Conservation (phyloP, 2,888 invertebrate genomes). For the Euzophera pinguis region DNA sequence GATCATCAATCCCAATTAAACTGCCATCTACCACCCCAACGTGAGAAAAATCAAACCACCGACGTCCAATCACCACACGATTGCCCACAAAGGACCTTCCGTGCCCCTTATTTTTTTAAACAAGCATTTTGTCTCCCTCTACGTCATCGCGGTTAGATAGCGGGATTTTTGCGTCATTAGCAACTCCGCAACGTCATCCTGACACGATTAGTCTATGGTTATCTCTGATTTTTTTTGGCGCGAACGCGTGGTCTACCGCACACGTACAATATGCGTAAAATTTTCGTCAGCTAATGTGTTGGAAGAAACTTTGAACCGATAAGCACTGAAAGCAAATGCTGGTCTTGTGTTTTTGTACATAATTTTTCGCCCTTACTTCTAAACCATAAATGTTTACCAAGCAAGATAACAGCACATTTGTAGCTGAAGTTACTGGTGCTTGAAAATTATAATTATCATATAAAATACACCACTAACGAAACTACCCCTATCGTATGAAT, state of each 20-base stretch:
- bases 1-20: slow-evolving; percentile 76
- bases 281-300: slow-evolving; percentile 69
- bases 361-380: slow-evolving; percentile 20
- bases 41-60: slow-evolving; percentile 73
- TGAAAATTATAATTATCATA: not conserved
- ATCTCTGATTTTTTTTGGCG: slow-evolving; percentile 62
- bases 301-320: slow-evolving; percentile 66
- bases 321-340: slow-evolving; percentile 62
- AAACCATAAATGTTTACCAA: too few relatives aligned
- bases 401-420: too few relatives aligned
- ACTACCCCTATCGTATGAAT: slow-evolving; percentile 8
- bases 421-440: not conserved
- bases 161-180: slow-evolving; percentile 73
- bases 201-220: slow-evolving; percentile 76
- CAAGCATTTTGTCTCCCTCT: slow-evolving; percentile 51
- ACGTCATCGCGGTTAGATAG: slow-evolving; percentile 57
- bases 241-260: slow-evolving; percentile 58
- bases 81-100: slow-evolving; percentile 53
- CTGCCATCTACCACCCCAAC: slow-evolving; percentile 51
- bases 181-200: slow-evolving; percentile 60
- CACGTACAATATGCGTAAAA: slow-evolving; percentile 72
- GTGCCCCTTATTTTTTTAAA: slow-evolving; percentile 51
- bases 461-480: not conserved
- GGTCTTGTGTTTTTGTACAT: slow-evolving; percentile 40
- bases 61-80: slow-evolving; percentile 50